phyloP scores from a whole-genome alignment of 2,888 invertebrate genomes.

The Antheraea assamensis region DNA sequence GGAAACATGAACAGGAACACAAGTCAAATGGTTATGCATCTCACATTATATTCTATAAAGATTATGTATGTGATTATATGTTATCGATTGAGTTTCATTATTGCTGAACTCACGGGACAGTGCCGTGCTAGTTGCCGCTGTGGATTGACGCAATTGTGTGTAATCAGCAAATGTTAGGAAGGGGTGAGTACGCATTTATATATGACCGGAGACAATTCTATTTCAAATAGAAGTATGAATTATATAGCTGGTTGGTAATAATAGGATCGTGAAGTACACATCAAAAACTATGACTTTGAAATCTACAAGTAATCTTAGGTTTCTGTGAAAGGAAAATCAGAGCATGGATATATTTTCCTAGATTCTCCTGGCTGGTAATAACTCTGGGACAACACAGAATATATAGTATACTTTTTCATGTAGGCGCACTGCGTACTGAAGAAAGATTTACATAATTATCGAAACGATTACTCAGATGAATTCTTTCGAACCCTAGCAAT shows the following conservation, averaged over 20 bases:
- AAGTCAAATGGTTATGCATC: too few species aligned
- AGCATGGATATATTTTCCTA: neutral
- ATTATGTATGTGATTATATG: slow-evolving; percentile 25
- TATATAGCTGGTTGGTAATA: neutral
- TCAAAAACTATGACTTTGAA: neutral
- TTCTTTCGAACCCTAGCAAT: neutral
- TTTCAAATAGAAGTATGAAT: neutral
- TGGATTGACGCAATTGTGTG: slow-evolving; percentile 21
- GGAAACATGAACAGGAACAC: too few species aligned
- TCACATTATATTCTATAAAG: neutral
- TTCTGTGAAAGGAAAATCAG: neutral
- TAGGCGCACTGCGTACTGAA: neutral
- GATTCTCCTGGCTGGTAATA: neutral
- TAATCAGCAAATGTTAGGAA: slow-evolving; percentile 23
- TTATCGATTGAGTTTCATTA: slow-evolving; percentile 28
- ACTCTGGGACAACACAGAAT: neutral
- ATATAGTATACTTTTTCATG: neutral
- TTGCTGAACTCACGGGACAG: slow-evolving; percentile 13
- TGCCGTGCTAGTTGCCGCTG: slow-evolving; percentile 6
- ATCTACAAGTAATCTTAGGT: neutral
- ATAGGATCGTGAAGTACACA: neutral
- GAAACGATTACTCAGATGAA: neutral
- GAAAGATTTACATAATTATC: neutral
- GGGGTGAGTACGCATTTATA: slow-evolving; percentile 27
- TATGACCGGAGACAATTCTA: neutral